Evolutionary conservation across 2,888 invertebrate species (phyloP).

Genomic region (Xanthia togata): DNA sequence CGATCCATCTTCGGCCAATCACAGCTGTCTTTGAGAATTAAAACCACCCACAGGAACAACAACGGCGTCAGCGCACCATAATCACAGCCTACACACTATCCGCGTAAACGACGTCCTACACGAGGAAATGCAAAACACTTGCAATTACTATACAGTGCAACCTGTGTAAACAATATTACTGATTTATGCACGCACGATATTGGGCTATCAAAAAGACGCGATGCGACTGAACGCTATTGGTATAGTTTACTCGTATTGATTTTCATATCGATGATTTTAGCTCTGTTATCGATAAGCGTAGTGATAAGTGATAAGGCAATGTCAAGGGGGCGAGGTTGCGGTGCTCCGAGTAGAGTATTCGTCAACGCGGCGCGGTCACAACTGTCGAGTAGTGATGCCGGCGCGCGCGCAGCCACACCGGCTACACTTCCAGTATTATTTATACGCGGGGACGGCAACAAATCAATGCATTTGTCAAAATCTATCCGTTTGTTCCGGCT

Average conservation of each 20-base stretch:
- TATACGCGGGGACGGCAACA: constrained; percentile 79
- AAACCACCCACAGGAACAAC: constrained; percentile 86
- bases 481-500: constrained; percentile 70
- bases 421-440: constrained; percentile 81
- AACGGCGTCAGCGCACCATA: constrained; percentile 86
- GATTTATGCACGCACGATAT: constrained; percentile 44
- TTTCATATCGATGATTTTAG: constrained; percentile 77
- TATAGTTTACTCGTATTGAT: constrained; percentile 63
- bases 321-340: constrained; percentile 84
- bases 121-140: constrained; percentile 77
- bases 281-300: constrained; percentile 76
- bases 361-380: constrained; percentile 87
- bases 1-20: constrained; percentile 93
- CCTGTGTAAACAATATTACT: constrained; percentile 54
- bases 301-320: constrained; percentile 85
- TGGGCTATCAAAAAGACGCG: constrained; percentile 72
- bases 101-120: constrained; percentile 77
- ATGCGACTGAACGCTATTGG: constrained; percentile 67
- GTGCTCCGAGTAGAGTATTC: constrained; percentile 84
- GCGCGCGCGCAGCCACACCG: constrained; percentile 81
- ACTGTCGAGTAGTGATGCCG: constrained; percentile 84
- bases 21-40: constrained; percentile 82
- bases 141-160: constrained; percentile 53
- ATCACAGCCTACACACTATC: constrained; percentile 85
- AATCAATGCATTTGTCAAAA: constrained; percentile 81